phyloP scores from a whole-genome alignment of 1,140 invertebrate species.

The Sminthurides bifidus region DNA sequence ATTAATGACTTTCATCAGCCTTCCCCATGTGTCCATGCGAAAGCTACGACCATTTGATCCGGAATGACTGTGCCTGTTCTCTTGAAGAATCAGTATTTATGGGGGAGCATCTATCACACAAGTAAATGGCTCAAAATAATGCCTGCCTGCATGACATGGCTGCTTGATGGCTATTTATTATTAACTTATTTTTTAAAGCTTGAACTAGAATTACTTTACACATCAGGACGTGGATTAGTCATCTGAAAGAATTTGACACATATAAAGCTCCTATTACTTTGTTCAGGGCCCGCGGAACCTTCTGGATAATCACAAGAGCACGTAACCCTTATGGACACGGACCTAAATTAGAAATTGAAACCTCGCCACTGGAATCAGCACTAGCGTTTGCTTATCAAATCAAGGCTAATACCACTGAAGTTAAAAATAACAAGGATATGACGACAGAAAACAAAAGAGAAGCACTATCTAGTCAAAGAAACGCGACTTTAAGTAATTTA shows the following conservation, averaged over 20 bases:
- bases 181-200: background rate
- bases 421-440: background rate
- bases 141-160: background rate
- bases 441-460: background rate
- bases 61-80: slow-evolving; percentile 12
- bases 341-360: background rate
- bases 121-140: slow-evolving; percentile 4
- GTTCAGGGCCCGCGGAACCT: slow-evolving; percentile 3
- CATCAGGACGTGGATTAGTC: background rate
- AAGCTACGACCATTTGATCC: slow-evolving; percentile 11
- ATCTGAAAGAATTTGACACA: background rate
- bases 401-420: background rate
- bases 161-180: background rate
- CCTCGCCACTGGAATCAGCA: background rate
- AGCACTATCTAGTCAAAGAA: background rate
- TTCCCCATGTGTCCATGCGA: slow-evolving; percentile 21
- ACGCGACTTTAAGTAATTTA: background rate
- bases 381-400: background rate
- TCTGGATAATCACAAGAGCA: slow-evolving; percentile 7
- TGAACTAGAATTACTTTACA: background rate
- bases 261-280: background rate
- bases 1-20: background rate
- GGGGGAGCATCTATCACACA: slow-evolving; percentile 20
- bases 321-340: slow-evolving; percentile 13
- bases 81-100: slow-evolving; percentile 8